phyloP scores from a whole-genome alignment of 2,797 vertebrate genomes.

The Agapornis canus region DNA sequence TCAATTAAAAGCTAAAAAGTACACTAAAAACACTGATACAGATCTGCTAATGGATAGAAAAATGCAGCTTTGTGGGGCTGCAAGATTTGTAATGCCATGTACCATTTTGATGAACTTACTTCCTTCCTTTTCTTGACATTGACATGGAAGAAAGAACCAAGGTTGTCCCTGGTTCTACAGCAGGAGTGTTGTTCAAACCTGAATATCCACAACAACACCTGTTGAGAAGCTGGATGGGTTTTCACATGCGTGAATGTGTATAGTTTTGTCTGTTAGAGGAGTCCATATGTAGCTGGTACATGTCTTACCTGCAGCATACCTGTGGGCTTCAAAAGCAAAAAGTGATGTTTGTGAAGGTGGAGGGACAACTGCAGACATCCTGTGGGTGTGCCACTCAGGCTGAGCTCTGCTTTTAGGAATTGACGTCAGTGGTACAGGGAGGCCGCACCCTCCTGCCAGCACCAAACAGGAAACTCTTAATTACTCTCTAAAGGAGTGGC shows the following conservation, averaged over 20 bases:
- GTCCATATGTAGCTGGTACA: neutral
- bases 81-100: neutral
- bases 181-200: neutral
- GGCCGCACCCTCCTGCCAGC: conserved; percentile 53
- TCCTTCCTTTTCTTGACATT: neutral
- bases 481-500: conserved; percentile 61
- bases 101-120: neutral
- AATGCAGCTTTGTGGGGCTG: neutral
- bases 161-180: neutral
- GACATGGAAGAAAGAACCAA: neutral
- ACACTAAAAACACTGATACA: neutral
- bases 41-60: neutral
- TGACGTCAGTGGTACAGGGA: conserved; percentile 30
- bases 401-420: conserved; percentile 68
- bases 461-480: conserved; percentile 73
- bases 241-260: fast-evolving
- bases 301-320: conserved; percentile 17
- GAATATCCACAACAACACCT: neutral
- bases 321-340: conserved; percentile 5
- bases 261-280: neutral
- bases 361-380: conserved; percentile 56
- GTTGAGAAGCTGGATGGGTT: neutral
- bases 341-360: conserved; percentile 32
- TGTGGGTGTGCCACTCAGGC: conserved; percentile 57
- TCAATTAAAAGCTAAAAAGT: neutral